phyloP scores from a whole-genome alignment of 2,113 vertebrate species.

The Lepus europaeus region DNA sequence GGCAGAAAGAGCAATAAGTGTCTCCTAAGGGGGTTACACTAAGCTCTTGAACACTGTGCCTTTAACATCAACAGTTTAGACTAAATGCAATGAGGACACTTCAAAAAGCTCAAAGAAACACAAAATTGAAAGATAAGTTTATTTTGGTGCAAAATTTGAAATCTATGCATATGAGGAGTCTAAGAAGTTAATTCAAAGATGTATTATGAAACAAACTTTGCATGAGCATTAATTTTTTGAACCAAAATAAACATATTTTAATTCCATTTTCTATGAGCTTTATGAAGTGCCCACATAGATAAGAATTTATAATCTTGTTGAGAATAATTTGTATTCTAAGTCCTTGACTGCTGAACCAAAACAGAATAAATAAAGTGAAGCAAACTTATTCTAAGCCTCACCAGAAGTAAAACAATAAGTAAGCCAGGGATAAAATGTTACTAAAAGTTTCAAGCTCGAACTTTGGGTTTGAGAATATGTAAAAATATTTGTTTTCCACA shows the following conservation, averaged over 20 bases:
- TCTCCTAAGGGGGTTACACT: neutral
- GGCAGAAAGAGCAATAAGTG: neutral
- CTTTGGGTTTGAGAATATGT: neutral
- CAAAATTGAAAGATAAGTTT: too few species aligned
- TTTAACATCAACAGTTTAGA: neutral
- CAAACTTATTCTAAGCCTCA: neutral
- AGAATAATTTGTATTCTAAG: neutral
- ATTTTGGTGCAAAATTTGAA: too few species aligned
- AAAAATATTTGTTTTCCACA: neutral
- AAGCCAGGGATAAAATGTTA: neutral
- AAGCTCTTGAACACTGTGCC: neutral
- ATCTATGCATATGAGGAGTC: too few species aligned
- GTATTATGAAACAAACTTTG: too few species aligned
- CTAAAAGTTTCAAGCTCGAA: neutral
- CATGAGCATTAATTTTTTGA: too few species aligned
- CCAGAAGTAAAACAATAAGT: neutral
- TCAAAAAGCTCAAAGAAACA: too few species aligned
- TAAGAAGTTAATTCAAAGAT: too few species aligned
- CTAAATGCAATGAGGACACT: too few species aligned
- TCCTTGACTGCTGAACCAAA: neutral
- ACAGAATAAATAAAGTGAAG: neutral
- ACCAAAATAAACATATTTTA: too few species aligned
- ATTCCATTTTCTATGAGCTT: too few species aligned
- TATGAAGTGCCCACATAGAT: neutral
- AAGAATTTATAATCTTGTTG: neutral